A percentile compares a stretch with the other conserved stretches of the same genome.
Evolutionary conservation across 2,113 vertebrate genomes (phyloP).

Genomic region (Peromyscus leucopus): DNA sequence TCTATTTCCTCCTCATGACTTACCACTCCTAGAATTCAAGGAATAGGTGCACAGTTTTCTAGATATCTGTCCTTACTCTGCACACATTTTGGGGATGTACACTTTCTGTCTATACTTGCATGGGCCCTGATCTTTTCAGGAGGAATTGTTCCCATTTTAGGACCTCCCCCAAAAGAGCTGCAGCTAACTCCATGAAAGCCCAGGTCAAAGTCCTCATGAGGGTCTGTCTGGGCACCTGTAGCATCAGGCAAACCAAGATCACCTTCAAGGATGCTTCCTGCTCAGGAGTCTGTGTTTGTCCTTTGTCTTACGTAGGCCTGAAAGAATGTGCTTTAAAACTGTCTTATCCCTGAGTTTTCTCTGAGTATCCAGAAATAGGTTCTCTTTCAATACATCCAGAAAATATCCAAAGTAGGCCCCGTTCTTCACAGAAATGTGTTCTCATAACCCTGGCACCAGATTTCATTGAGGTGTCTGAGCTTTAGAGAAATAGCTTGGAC

Average conservation of each 20-base stretch:
- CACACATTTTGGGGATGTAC: neutral
- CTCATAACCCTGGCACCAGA: neutral
- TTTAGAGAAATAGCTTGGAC: neutral
- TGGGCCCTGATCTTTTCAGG: neutral
- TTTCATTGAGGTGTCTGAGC: neutral
- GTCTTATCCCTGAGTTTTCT: neutral
- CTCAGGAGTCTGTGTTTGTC: neutral
- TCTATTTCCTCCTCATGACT: neutral
- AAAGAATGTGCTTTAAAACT: neutral
- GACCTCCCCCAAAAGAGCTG: neutral
- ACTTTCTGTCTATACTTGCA: neutral
- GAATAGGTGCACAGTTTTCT: neutral
- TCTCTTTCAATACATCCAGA: neutral
- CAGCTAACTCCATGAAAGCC: neutral
- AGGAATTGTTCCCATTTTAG: neutral
- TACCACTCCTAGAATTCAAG: neutral
- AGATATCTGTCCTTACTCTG: neutral
- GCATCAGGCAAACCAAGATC: accelerated
- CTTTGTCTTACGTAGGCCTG: neutral
- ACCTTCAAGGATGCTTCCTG: neutral
- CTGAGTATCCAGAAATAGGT: neutral
- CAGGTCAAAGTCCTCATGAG: accelerated
- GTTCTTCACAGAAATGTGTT: neutral
- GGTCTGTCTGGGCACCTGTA: accelerated
- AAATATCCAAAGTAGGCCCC: neutral